Base-by-base conservation (phyloP, 2,797 vertebrate species). In the Vultur gryphus region DNA sequence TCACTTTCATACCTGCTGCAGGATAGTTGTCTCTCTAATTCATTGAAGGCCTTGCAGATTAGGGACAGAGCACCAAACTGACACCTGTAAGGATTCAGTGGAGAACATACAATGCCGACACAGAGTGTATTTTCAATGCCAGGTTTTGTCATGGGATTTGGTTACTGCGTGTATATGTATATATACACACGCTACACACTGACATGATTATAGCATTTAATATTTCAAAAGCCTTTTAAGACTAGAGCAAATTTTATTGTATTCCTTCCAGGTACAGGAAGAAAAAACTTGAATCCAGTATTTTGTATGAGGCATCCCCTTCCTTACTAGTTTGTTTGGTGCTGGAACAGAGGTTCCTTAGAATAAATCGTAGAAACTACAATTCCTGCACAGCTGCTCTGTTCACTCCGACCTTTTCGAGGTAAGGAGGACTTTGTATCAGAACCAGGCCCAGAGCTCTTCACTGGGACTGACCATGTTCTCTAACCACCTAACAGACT, bases 321-420 rank as follows among this genome's bases (percentile, higher is more conserved):
- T 88, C 77, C 46, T 82, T 51, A 46, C 23, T 41, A 33, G 12
- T 39, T 64, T 25, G 14, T 51, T 66, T 57, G 61, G 49, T 61
- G 54, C 58, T 73, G 78, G 28, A 78, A 52, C 44, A 67, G 46
- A 82, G 11, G 16, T 67, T 88, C 62, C 37, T 62, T 49, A 48
- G 43, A 73, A 58, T 39, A 58, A 52, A 52, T 23, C 29, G 54
- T 58, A 77, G 37, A 49, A 83, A 49, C 13, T 28, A 12, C 57
- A 71, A 16, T 35, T 93, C 39, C 44, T 72, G 44, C 66, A 19
- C 43, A 77, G 83, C 46, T 90, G 66, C 73, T 70, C 26, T 52
- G 58, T 39, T 65, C 43, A 16, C 39, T 31, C 24, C 0, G 0
- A 84, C 62, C 5, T 58, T 79, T 73, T 66, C 0, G 1, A 76